Conservation (phyloP, 1,140 invertebrate genomes). For the Andrena cerasifolii region DNA sequence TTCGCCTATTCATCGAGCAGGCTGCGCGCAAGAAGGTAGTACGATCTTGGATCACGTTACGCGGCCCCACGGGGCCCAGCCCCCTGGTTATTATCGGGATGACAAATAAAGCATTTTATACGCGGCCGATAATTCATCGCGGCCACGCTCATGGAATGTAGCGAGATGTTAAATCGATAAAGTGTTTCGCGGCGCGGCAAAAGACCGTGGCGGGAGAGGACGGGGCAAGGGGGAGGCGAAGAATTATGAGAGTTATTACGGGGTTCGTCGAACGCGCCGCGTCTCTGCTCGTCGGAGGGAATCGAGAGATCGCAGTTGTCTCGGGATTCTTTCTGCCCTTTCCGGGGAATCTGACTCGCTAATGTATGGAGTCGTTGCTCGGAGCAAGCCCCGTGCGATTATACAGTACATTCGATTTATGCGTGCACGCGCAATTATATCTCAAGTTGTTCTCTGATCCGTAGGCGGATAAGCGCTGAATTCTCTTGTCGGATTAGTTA, state of each 20-base stretch:
- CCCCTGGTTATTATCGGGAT: conserved; percentile 52
- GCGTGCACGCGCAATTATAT: too few species aligned
- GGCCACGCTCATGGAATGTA: conserved; percentile 41
- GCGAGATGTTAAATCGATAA: conserved; percentile 50
- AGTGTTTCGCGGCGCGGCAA: conserved; percentile 32
- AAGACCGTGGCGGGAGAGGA: neutral
- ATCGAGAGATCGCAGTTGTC: neutral
- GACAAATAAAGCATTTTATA: conserved; percentile 63
- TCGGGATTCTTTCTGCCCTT: neutral
- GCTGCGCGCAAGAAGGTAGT: conserved; percentile 32
- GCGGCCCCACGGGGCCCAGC: neutral
- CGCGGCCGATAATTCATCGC: conserved; percentile 54
- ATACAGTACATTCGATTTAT: too few species aligned
- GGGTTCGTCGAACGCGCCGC: conserved; percentile 38
- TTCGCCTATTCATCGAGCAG: conserved; percentile 17
- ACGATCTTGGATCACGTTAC: conserved; percentile 63
- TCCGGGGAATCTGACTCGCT: neutral
- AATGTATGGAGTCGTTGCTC: too few species aligned
- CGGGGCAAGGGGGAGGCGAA: neutral
- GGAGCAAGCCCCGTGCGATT: too few species aligned
- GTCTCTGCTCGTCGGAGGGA: neutral
- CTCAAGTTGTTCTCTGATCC: too few species aligned
- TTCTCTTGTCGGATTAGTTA: too few species aligned
- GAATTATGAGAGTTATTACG: conserved; percentile 58
- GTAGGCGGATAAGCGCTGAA: too few species aligned